Base-by-base conservation (phyloP, 1,140 invertebrate species). In the Globodera ellingtonae region DNA sequence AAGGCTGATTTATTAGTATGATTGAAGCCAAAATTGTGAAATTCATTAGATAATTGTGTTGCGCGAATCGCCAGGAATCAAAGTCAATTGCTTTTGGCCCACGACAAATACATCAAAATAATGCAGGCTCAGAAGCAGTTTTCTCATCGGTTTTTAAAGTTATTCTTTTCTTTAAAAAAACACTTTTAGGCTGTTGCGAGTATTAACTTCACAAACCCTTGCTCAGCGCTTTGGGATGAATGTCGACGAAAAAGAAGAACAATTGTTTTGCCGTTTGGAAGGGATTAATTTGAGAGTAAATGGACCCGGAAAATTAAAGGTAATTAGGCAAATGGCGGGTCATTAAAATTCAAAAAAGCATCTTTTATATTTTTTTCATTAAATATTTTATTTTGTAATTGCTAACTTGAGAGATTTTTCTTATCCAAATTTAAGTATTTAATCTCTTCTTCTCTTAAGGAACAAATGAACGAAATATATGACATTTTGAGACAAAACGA, bases 221-320 rank as follows among this genome's bases (percentile, higher is more conserved):
- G 65, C 52, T 65, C 81, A 84, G 70, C 82, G 81, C 6, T 81
- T 66, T 71, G 81, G 81, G 48, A 65, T 84, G 79, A 66, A 67
- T 67, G 47, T 82, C 8, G 75, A 83, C 18, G 81, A 82, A 56
- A 75, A 75, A 44, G 81, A 82, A 46, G 81, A 82, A 65, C 70
- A 74, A 52, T 73, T 82, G n/a, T 72, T 74, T 48, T 74, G 66
- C 46, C 81, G 73, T 9, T 56, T 82, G 18, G 81, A 82, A 24
- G 35, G 56, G 18, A 70, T 82, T 9, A 82, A 83, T 74, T 59
- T 69, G 46, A 24, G 66, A n/a, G 62, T 82, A n/a, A 82, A 83
- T 66, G 82, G 72, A n/a, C 81, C 81, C 6, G 81, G 76, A 13
- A 24, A 50, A 13, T 24, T 80, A 80, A 79, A 79, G 65, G 78